Evolutionary conservation across 2,113 vertebrate species (phyloP).

Genomic region (Otus sunia): DNA sequence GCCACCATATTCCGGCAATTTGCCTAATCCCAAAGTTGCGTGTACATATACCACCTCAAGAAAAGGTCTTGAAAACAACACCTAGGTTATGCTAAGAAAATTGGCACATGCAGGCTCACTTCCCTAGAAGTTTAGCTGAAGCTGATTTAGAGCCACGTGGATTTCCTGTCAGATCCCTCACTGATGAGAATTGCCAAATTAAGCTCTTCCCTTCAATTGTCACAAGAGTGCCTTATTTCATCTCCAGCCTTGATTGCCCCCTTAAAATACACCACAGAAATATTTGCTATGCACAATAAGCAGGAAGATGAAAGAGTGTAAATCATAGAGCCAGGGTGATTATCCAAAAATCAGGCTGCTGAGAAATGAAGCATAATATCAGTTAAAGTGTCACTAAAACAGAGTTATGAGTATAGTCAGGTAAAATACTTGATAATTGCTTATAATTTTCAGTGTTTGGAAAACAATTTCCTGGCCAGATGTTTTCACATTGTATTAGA

Average conservation of each 20-base stretch:
- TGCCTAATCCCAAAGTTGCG: background rate
- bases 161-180: background rate
- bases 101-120: background rate
- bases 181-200: constrained; percentile 39
- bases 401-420: constrained; percentile 52
- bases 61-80: background rate
- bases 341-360: constrained; percentile 49
- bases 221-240: background rate
- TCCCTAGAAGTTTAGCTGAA: background rate
- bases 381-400: constrained; percentile 55
- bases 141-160: constrained; percentile 27
- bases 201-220: constrained; percentile 27
- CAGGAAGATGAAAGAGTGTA: background rate
- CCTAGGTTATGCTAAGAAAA: background rate
- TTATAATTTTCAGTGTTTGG: constrained; percentile 68
- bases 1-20: background rate
- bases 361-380: constrained; percentile 35
- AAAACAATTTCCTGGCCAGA: constrained; percentile 72
- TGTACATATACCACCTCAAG: background rate
- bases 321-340: constrained; percentile 24
- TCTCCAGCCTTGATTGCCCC: constrained; percentile 47
- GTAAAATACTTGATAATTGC: constrained; percentile 72
- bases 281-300: constrained; percentile 32
- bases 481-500: constrained; percentile 56
- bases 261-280: constrained; percentile 36